A percentile compares a stretch with the other conserved stretches of the same genome.
Evolutionary conservation across 2,797 vertebrate species (phyloP).

Genomic region (Sebastes cheni): DNA sequence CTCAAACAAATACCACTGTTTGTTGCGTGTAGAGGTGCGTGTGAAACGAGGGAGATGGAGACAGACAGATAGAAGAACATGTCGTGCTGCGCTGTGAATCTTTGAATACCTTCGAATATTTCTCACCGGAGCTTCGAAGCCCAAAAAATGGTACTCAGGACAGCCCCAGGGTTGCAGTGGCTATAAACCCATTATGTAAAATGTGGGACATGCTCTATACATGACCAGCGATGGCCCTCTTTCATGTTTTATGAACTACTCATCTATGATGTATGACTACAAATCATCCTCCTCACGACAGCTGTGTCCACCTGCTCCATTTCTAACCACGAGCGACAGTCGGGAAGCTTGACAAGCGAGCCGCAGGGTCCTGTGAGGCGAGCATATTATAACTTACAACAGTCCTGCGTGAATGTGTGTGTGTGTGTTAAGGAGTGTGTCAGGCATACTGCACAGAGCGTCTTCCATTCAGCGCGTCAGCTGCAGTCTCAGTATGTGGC

Average conservation of each 20-base stretch:
- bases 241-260: constrained; percentile 59
- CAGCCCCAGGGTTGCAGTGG: background rate
- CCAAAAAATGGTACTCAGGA: no score
- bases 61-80: no score
- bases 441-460: constrained; percentile 45
- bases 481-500: constrained; percentile 72
- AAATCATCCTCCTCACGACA: constrained; percentile 51
- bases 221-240: constrained; percentile 15
- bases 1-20: no score
- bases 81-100: no score
- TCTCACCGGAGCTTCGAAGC: no score
- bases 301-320: constrained; percentile 60
- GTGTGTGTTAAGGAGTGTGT: constrained; percentile 37
- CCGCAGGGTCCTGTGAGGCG: constrained; percentile 16
- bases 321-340: constrained; percentile 18
- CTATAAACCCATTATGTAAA: background rate
- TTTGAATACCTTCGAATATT: no score
- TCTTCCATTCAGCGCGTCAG: constrained; percentile 66
- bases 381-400: background rate
- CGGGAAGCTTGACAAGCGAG: constrained; percentile 3
- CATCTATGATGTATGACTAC: constrained; percentile 59
- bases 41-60: no score
- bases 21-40: no score
- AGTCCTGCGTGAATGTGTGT: constrained; percentile 19
- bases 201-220: constrained; percentile 5